These are phyloP conservation scores for Macaria liturata DNA, from an alignment of 2,888 invertebrate genomes.

Conservation along the genomic window DNA sequence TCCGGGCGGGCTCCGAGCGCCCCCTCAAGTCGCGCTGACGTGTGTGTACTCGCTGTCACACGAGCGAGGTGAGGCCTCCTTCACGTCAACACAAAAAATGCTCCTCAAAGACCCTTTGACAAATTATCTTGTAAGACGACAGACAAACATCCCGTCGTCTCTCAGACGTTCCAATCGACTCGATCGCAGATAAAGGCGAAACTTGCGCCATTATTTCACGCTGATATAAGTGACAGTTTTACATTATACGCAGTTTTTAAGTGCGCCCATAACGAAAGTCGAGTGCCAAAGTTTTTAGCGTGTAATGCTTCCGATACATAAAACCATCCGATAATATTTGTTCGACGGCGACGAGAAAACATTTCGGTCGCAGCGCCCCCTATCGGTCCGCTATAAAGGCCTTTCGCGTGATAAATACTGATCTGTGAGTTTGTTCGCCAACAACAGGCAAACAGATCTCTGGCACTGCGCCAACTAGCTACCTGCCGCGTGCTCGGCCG, in stretches of 20 bases:
- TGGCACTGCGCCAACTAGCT: conserved; percentile 72
- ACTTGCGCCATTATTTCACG: conserved; percentile 37
- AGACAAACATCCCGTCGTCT: conserved; percentile 33
- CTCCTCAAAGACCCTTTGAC: conserved; percentile 71
- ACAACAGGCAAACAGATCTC: conserved; percentile 81
- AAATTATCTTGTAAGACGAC: conserved; percentile 64
- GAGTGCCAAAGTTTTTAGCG: conserved; percentile 78
- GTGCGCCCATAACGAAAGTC: conserved; percentile 53
- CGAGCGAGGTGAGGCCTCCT: conserved; percentile 3
- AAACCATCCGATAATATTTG: conserved; percentile 79
- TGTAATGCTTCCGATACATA: conserved; percentile 81
- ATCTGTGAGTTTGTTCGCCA: conserved; percentile 80
- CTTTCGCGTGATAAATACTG: conserved; percentile 83
- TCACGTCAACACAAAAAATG: conserved; percentile 55
- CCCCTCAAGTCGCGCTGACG: conserved; percentile 49
- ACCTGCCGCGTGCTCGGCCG: conserved; percentile 60
- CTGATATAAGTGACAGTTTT: conserved; percentile 43
- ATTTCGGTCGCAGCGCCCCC: conserved; percentile 66
- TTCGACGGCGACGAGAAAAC: conserved; percentile 74
- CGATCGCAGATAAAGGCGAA: conserved; percentile 42
- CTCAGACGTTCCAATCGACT: conserved; percentile 33
- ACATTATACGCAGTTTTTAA: conserved; percentile 57
- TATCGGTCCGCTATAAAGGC: conserved; percentile 81
- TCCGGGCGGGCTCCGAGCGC: conserved; percentile 40
- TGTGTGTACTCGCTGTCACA: conserved; percentile 66